Evolutionary conservation across 2,797 vertebrate species (phyloP), one percentile per base, ranked within the genome.

Genomic region (Phrynocephalus guinanensis): DNA sequence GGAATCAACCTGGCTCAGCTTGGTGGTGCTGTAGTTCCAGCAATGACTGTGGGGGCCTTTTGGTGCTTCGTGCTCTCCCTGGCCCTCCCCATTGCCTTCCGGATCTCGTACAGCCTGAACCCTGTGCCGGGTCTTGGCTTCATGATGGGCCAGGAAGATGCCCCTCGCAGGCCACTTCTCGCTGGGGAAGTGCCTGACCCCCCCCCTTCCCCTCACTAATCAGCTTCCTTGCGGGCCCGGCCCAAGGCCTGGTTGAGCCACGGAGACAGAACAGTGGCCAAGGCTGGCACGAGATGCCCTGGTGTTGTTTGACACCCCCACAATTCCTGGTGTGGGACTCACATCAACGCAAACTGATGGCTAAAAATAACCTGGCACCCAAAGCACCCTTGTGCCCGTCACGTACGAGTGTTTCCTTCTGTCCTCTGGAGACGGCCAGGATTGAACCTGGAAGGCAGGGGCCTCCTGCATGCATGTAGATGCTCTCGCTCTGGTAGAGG

Each of bases 151-250:
- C 56, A 0, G 0, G 73, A 85, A 44, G 0, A 84, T 84, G 84
- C 73, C 76, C 71, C 77, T 60, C 85, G 11, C 56, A 84, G 90
- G 86, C 87, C 79, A 85, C 85, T 86, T 76, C 71, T 78, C 33
- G 90, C 82, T 56, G 48, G 86, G 88, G 0, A 48, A 24, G 13
- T 5, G 9, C n/a, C 66, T 84, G 10, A 6, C 50, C n/a, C 38
- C 33, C 33, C 87, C 77, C 82, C 63, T 20, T 11, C 52, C 60
- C 28, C 66, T 22, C 16, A 0, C 38, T 50, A 22, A 71, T 6
- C 7, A 0, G 88, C 0, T 0, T 5, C 0, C 0, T 16, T 24
- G 0, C 13, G 30, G 10, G 75, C 13, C 13, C 22, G 0, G 6
- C 90, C 78, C 52, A 0, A 0, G 44, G 63, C 10, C 16, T 20